phyloP scores from a whole-genome alignment of 2,113 vertebrate genomes.

The Protobothrops flavoviridis region DNA sequence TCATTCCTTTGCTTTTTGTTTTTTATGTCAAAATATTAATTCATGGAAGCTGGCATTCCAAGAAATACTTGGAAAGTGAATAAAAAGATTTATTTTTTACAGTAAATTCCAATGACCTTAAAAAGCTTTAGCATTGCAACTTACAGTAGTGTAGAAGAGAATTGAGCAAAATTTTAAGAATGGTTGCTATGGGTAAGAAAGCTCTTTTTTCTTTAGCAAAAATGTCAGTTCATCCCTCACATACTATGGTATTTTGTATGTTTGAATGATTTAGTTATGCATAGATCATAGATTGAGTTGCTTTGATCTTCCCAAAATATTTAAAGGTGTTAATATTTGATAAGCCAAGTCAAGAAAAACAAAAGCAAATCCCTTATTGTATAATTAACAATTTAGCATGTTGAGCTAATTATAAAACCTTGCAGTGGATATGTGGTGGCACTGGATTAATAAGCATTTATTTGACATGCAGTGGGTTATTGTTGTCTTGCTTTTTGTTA shows the following conservation, averaged over 20 bases:
- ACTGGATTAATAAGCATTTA: neutral
- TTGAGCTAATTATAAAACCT: neutral
- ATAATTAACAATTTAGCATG: conserved; percentile 28
- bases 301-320: conserved; percentile 18
- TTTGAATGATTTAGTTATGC: neutral
- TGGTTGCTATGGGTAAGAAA: rapidly evolving
- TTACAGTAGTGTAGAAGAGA: neutral
- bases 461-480: neutral
- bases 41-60: conserved; percentile 60
- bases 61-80: conserved; percentile 50
- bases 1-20: conserved; percentile 47
- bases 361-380: conserved; percentile 54
- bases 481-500: conserved; percentile 46
- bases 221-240: neutral
- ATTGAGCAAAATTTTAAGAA: neutral
- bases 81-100: conserved; percentile 20
- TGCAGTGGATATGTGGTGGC: neutral
- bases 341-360: neutral
- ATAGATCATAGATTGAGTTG: conserved; percentile 1
- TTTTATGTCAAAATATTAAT: conserved; percentile 48
- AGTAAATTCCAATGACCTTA: conserved; percentile 24
- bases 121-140: conserved; percentile 30
- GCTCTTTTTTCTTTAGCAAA: neutral
- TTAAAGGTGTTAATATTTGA: conserved; percentile 36
- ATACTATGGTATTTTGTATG: neutral